phyloP scores from a whole-genome alignment of 2,888 invertebrate genomes.

The Linnaemya vulpina region DNA sequence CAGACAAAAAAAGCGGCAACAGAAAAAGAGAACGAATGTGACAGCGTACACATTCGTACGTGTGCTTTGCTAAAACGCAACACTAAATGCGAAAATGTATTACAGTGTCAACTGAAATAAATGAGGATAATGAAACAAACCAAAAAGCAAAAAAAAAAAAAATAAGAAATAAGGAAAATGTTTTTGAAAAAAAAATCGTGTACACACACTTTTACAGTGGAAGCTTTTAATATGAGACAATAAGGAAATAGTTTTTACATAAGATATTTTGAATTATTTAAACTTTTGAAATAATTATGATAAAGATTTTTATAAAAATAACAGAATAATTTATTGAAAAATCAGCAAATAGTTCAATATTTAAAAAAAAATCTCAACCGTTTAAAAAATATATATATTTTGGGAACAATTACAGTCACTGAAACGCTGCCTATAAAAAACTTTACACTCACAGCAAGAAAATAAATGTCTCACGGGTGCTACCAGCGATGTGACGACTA shows the following conservation, averaged over 20 bases:
- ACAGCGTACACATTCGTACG: constrained; percentile 8
- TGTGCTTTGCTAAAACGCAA: constrained; percentile 54
- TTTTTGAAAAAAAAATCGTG: constrained; percentile 7
- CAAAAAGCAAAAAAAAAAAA: constrained; percentile 7
- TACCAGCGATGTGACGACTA: no score
- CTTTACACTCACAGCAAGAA: no score
- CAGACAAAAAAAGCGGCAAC: background rate
- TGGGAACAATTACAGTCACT: no score
- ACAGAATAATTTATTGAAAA: no score
- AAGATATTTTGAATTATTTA: background rate
- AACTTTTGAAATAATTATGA: no score
- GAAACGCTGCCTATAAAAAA: no score
- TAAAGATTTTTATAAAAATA: no score
- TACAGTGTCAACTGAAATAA: constrained; percentile 71
- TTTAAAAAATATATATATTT: no score
- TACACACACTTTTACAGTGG: constrained; percentile 23
- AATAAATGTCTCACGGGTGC: no score
- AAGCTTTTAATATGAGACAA: background rate
- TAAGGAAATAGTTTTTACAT: background rate
- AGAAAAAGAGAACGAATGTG: constrained; percentile 51
- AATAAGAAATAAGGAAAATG: constrained; percentile 24
- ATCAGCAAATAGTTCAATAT: no score
- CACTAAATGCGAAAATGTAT: constrained; percentile 70
- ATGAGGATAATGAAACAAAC: constrained; percentile 49
- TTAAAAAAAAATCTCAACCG: no score